Percentiles rank a stretch among this genome's conserved stretches.
Evolutionary conservation across 2,113 vertebrate species (phyloP).

Genomic region (Onychostruthus taczanowskii): DNA sequence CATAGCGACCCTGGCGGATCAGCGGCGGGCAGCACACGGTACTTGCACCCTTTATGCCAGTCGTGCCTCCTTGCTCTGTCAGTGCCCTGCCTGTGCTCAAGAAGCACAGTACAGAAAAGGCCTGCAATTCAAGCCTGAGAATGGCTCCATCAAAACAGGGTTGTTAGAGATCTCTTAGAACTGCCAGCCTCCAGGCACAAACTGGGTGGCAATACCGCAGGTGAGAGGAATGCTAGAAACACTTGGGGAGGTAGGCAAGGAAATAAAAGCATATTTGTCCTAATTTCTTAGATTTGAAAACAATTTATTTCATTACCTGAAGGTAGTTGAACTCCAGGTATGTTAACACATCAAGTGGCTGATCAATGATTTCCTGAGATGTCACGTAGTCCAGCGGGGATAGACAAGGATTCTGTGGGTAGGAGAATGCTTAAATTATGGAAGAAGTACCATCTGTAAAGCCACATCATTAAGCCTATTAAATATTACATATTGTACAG

Average conservation of each 20-base stretch:
- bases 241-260: not conserved
- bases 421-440: not conserved
- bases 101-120: not conserved
- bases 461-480: not conserved
- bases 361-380: not conserved
- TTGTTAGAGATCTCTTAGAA: not conserved
- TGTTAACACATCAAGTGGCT: not conserved
- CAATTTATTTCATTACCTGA: not conserved
- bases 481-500: not conserved
- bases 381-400: not conserved
- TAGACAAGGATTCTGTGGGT: not conserved
- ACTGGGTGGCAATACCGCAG: not conserved
- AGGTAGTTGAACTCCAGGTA: not conserved
- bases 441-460: not conserved
- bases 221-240: not conserved
- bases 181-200: not conserved
- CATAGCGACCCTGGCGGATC: constrained; percentile 96
- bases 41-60: not conserved
- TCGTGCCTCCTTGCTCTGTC: not conserved
- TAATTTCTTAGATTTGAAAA: not conserved
- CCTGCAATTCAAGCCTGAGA: not conserved
- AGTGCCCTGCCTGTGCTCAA: not conserved
- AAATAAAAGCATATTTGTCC: not conserved
- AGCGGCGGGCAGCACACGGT: constrained; percentile 98
- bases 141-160: not conserved